Evolutionary conservation across 2,113 vertebrate species (phyloP).

Genomic region (Cnemophilus loriae): DNA sequence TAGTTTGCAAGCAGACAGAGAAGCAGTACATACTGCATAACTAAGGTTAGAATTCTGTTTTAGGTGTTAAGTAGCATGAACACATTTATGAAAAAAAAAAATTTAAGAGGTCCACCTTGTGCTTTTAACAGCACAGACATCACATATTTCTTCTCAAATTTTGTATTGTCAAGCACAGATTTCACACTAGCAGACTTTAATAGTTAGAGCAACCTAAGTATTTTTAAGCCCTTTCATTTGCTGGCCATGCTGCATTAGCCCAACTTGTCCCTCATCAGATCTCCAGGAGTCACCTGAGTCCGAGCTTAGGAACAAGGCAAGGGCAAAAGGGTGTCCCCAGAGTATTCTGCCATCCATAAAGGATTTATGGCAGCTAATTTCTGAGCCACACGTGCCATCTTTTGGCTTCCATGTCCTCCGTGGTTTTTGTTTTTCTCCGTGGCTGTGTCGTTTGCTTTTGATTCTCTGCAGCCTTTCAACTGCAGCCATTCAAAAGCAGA

Average conservation of each 20-base stretch:
- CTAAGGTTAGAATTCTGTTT: background rate
- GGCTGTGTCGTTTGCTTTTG: background rate
- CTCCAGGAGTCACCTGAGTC: background rate
- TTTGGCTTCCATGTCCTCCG: background rate
- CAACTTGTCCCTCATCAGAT: background rate
- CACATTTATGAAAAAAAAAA: background rate
- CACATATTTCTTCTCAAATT: background rate
- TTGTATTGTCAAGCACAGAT: background rate
- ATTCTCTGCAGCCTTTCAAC: background rate
- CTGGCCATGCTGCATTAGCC: background rate
- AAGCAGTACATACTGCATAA: background rate
- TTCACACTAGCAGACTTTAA: background rate
- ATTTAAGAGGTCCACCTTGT: background rate
- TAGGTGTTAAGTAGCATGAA: background rate
- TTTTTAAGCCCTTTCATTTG: background rate
- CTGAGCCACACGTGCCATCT: accelerated
- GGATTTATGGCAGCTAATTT: background rate
- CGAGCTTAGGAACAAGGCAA: background rate
- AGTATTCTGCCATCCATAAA: background rate
- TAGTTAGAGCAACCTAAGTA: background rate
- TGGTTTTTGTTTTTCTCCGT: background rate
- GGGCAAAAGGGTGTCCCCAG: background rate
- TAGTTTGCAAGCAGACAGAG: background rate
- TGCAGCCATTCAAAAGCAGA: background rate
- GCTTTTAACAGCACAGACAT: background rate